Conservation (phyloP, 2,888 invertebrate genomes). For the Ectemnius lituratus region DNA sequence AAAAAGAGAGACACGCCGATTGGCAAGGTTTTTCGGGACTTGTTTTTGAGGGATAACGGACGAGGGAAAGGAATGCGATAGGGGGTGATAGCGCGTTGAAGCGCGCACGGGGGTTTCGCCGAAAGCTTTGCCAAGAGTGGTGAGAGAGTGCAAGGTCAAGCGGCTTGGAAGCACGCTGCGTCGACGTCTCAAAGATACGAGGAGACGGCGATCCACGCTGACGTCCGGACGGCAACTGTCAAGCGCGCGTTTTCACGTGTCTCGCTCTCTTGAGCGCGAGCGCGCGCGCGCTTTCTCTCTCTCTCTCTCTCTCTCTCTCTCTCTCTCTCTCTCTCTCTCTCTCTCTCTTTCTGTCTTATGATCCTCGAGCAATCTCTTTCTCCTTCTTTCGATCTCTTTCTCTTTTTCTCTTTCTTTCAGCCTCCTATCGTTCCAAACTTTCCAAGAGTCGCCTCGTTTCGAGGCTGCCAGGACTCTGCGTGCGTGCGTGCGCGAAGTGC, state of each 20-base stretch:
- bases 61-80: neutral
- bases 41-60: too few species aligned
- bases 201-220: conserved; percentile 33
- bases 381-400: neutral
- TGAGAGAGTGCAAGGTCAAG: conserved; percentile 51
- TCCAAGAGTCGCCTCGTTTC: neutral
- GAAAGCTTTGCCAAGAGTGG: conserved; percentile 48
- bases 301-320: neutral
- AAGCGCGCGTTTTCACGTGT: conserved; percentile 51
- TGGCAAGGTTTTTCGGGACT: conserved; percentile 19
- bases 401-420: neutral
- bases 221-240: conserved; percentile 42
- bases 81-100: neutral
- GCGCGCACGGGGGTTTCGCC: conserved; percentile 21
- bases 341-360: too few species aligned
- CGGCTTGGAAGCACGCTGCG: conserved; percentile 29
- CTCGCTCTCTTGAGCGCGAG: conserved; percentile 6
- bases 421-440: neutral
- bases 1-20: neutral
- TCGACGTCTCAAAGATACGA: conserved; percentile 28
- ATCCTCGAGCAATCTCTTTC: neutral
- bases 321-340: too few species aligned
- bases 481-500: conserved; percentile 33
- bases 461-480: neutral
- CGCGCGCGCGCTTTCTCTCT: neutral